Base-by-base conservation (phyloP, 2,888 invertebrate species). In the Horisme vitalbata region DNA sequence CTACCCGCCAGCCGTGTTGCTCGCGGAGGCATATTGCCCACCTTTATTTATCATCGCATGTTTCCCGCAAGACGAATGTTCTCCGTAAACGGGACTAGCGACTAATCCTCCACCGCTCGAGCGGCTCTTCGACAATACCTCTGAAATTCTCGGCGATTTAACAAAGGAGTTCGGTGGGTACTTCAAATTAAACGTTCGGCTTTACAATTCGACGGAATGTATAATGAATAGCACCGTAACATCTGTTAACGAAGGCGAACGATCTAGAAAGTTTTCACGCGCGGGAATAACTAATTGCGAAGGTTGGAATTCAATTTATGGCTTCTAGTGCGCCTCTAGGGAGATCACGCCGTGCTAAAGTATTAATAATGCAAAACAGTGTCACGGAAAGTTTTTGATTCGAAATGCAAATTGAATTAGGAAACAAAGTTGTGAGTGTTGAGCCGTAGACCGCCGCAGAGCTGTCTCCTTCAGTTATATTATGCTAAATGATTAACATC, bases 351-450 rank as follows among this genome's bases (percentile, higher is more conserved):
- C 73, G 79, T 77, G 78, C 80, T 77, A 76, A 83, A 85, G 83
- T 86, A 88, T 88, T 89, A 89, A 86, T 89, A 89, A 89, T 89
- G 89, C 88, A 89, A 89, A 89, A 89, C 88, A 88, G 87, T 89
- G 89, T 89, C 88, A 88, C 86, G 81, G 75, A 81, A 89, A 89
- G 86, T 88, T 88, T 88, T 87, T 82, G 88, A 87, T 87, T 89
- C 82, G 75, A 73, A 83, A 89, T 87, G 85, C 83, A 88, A 88
- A 89, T 88, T 80, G 75, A 82, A 87, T 89, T 86, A 88, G 82
- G 72, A 82, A 83, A 85, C 83, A 83, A 82, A 87, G 85, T 86
- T 82, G 74, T 74, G 79, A 79, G 73, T 77, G 74, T 75, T 68
- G 70, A 76, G 73, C 75, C 74, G 71, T 73, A 75, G 74, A 72